phyloP scores from a whole-genome alignment of 64 coral and sea anemone species.

The Acropora tenuis region DNA sequence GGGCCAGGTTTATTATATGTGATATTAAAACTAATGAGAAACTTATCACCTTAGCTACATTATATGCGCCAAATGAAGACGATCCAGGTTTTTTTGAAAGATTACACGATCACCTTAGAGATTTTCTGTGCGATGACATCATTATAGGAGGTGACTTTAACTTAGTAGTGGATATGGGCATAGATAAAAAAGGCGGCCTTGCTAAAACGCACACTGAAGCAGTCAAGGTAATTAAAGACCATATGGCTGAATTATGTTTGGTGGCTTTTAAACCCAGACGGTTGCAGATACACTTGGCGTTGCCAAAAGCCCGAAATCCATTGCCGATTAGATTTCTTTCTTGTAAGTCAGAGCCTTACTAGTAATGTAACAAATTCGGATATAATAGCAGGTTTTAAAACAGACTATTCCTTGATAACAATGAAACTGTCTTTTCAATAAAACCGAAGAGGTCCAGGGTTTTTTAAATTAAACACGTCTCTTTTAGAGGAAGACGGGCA shows the following conservation, averaged over 20 bases:
- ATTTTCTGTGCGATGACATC: not conserved
- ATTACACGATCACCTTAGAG: not conserved
- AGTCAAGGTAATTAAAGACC: not conserved
- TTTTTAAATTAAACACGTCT: not conserved
- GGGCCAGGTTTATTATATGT: not conserved
- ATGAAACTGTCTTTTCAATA: not conserved
- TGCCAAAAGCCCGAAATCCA: not conserved
- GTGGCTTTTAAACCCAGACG: not conserved
- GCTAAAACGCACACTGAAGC: not conserved
- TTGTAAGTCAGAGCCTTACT: not conserved
- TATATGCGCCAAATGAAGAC: not conserved
- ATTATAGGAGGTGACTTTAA: not conserved
- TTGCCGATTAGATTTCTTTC: not conserved
- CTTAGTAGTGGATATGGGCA: not conserved
- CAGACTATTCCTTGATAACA: not conserved
- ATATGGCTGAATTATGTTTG: not conserved
- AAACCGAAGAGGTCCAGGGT: not conserved
- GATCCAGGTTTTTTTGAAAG: not conserved
- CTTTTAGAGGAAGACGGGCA: not conserved
- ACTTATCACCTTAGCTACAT: too few relatives aligned
- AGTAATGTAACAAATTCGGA: not conserved
- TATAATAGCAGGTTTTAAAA: not conserved
- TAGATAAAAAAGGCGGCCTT: not conserved
- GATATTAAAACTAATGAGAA: not conserved
- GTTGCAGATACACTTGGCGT: not conserved